Base-by-base conservation (phyloP, 2,888 invertebrate genomes). In the Thalpophila matura region DNA sequence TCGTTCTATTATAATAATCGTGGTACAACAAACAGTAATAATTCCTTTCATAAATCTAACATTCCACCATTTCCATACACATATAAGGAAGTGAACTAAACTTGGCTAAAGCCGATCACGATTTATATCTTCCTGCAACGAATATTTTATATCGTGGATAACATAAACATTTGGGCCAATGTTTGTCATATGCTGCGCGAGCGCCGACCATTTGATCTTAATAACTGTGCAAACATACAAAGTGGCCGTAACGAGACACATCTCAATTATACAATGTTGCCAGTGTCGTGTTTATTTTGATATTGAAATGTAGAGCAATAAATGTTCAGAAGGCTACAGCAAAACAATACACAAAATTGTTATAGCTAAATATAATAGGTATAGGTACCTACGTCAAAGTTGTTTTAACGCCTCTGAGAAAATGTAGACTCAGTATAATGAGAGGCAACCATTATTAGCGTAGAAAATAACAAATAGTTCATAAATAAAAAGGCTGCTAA, bases 71-170 rank as follows among this genome's bases (percentile, higher is more conserved):
- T 71, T 77, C 64, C 69, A 73, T 73, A 61, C 60, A 59, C 71
- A 64, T 76, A 79, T 72, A 81, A 81, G 86, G 88, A 89, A 89
- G 89, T 84, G 37, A 68, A 72, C 77, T 72, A 71, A 78, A 73
- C 73, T 80, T 77, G 78, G 77, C 45, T 68, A 74, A 71, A 81
- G 77, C 59, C 62, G 77, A 85, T 81, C 80, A 82, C 73, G 66
- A 86, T 91, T 91, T 86, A 91, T 90, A 85, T 87, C 91, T 91
- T 91, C 91, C 91, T 89, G 89, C 75, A 80, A 71, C 76, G 74
- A 81, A 83, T 81, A 78, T 85, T 86, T 86, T 86, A 87, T 84
- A 85, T 82, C 79, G 37, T 62, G 77, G 64, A 73, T 74, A 86
- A 86, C 75, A 82, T 90, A 89, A 91, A 91, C 88, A 91, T 75